These are phyloP conservation scores for Augochlora pura DNA, from an alignment of 1,140 invertebrate genomes.

Conservation along the genomic window DNA sequence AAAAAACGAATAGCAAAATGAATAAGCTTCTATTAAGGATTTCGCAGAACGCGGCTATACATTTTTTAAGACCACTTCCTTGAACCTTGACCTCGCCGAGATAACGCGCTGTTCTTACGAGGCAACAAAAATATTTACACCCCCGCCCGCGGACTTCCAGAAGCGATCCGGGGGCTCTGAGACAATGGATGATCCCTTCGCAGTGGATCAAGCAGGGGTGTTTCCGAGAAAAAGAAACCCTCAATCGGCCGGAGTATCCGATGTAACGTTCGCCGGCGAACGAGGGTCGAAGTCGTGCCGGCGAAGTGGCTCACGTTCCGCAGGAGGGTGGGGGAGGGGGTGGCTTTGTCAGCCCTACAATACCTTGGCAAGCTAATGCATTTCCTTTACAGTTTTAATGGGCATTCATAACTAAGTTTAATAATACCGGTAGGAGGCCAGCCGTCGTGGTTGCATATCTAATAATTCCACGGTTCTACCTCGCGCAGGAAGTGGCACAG, in stretches of 20 bases:
- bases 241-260: constrained; percentile 56
- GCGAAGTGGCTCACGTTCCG: constrained; percentile 66
- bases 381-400: constrained; percentile 81
- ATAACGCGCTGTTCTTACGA: too few relatives aligned
- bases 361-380: constrained; percentile 76
- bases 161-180: too few relatives aligned
- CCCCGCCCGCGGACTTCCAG: too few relatives aligned
- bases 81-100: too few relatives aligned
- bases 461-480: constrained; percentile 73
- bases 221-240: background rate
- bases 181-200: too few relatives aligned
- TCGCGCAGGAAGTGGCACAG: constrained; percentile 65
- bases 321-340: too few relatives aligned
- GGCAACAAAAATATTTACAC: too few relatives aligned
- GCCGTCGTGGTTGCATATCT: constrained; percentile 75
- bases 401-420: constrained; percentile 80
- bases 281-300: constrained; percentile 37
- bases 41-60: too few relatives aligned
- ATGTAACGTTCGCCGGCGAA: constrained; percentile 64
- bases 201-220: background rate
- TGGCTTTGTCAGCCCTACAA: constrained; percentile 64
- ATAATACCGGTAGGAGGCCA: constrained; percentile 74
- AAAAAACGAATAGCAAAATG: too few relatives aligned
- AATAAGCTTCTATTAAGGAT: too few relatives aligned
- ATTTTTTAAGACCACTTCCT: too few relatives aligned